These are phyloP conservation scores for Nycticebus coucang DNA, from an alignment of 2,113 vertebrate genomes.

Conservation along the genomic window DNA sequence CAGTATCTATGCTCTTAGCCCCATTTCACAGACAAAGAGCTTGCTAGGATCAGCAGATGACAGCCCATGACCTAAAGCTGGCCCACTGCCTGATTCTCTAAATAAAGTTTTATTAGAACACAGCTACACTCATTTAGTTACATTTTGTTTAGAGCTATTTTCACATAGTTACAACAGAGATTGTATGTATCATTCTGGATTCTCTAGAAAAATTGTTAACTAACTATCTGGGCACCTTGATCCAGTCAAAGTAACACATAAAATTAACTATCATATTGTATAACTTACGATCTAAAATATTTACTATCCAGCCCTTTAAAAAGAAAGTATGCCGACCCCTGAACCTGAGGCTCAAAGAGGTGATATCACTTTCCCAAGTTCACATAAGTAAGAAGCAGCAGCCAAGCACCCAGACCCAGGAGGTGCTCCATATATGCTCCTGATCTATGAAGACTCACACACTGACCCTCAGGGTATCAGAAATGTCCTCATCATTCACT, in stretches of 20 bases:
- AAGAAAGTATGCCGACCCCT: not conserved
- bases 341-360: not conserved
- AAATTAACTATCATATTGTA: not conserved
- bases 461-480: not conserved
- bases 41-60: not conserved
- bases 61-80: rapidly evolving
- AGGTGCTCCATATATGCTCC: not conserved
- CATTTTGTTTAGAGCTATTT: not conserved
- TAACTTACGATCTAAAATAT: not conserved
- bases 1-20: not conserved
- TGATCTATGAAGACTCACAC: not conserved
- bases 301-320: not conserved
- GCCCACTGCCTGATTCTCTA: not conserved
- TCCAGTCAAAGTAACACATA: not conserved
- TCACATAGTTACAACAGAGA: not conserved
- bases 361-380: not conserved
- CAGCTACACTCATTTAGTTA: rapidly evolving
- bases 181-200: rapidly evolving
- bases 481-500: not conserved
- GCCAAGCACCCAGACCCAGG: not conserved
- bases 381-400: not conserved
- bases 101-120: conserved; percentile 57
- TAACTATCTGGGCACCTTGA: not conserved
- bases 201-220: not conserved
- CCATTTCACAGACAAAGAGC: not conserved